Conservation (phyloP, 2,888 invertebrate genomes). For the Netelia inedita region DNA sequence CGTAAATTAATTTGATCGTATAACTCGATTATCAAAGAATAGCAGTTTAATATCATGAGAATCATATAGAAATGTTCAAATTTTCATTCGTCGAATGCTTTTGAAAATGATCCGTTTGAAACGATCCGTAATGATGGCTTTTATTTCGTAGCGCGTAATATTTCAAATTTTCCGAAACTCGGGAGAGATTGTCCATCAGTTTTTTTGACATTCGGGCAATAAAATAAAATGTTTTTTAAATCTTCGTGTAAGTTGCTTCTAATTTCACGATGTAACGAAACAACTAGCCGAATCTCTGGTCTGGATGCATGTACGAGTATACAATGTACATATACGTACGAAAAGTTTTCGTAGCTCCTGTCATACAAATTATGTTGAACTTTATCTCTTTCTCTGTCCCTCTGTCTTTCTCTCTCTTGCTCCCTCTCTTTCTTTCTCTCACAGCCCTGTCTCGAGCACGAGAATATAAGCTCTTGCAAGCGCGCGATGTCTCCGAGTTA, state of each 20-base stretch:
- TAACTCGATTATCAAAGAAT: too few relatives aligned
- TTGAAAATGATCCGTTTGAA: neutral
- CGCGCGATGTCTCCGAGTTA: conserved; percentile 40
- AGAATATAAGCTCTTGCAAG: conserved; percentile 21
- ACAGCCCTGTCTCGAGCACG: conserved; percentile 7
- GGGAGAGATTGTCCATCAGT: neutral
- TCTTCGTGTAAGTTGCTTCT: neutral
- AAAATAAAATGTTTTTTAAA: neutral
- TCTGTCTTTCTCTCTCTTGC: neutral
- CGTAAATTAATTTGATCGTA: too few relatives aligned
- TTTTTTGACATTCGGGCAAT: neutral
- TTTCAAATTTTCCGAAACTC: neutral
- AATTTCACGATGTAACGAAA: conserved; percentile 2
- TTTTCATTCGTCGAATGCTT: too few relatives aligned
- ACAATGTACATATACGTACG: neutral
- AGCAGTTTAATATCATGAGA: too few relatives aligned
- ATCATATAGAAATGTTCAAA: too few relatives aligned
- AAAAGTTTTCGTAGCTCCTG: conserved; percentile 42
- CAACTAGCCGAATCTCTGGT: neutral
- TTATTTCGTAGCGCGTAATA: neutral
- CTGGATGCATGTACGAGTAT: neutral
- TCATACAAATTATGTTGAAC: conserved; percentile 52
- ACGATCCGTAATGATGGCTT: neutral
- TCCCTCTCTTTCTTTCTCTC: neutral
- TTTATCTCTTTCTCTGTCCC: conserved; percentile 15